Conservation (phyloP, 2,888 invertebrate species). For the Euproctis similis region DNA sequence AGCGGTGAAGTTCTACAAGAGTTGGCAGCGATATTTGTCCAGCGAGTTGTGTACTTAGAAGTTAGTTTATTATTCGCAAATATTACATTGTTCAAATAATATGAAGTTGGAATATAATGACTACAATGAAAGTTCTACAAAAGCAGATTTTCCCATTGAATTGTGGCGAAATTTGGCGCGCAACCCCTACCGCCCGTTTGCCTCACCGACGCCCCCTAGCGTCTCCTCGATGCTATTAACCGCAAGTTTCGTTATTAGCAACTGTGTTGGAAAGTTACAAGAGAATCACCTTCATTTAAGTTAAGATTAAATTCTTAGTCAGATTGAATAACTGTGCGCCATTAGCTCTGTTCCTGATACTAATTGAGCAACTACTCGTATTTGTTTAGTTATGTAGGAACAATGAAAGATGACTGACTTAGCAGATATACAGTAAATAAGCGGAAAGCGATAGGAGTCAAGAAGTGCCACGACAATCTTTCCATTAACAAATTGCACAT, state of each 20-base stretch:
- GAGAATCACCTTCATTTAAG: conserved; percentile 69
- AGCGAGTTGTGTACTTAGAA: conserved; percentile 7
- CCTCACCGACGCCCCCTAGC: conserved; percentile 10
- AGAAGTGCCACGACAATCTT: too few species aligned
- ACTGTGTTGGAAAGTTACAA: conserved; percentile 66
- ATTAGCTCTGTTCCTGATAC: too few species aligned
- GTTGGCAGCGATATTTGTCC: conserved; percentile 7
- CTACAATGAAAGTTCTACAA: conserved; percentile 57
- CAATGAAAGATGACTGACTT: too few species aligned
- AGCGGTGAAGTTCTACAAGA: conserved; percentile 4
- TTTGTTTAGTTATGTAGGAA: too few species aligned
- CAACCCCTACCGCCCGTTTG: conserved; percentile 22
- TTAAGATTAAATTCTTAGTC: conserved; percentile 66
- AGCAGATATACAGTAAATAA: too few species aligned
- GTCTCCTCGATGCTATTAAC: conserved; percentile 49
- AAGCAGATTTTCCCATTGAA: conserved; percentile 68
- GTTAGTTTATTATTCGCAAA: conserved; percentile 19
- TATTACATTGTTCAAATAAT: conserved; percentile 25
- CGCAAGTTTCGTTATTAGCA: conserved; percentile 71
- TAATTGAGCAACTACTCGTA: too few species aligned
- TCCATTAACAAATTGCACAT: too few species aligned
- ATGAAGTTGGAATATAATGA: conserved; percentile 42
- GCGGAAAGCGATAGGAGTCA: too few species aligned
- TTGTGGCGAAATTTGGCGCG: conserved; percentile 55
- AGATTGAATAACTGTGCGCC: conserved; percentile 44